Percentiles rank a stretch among this genome's conserved stretches.
Evolutionary conservation across 2,888 invertebrate species (phyloP).

Genomic region (Elegia similella): DNA sequence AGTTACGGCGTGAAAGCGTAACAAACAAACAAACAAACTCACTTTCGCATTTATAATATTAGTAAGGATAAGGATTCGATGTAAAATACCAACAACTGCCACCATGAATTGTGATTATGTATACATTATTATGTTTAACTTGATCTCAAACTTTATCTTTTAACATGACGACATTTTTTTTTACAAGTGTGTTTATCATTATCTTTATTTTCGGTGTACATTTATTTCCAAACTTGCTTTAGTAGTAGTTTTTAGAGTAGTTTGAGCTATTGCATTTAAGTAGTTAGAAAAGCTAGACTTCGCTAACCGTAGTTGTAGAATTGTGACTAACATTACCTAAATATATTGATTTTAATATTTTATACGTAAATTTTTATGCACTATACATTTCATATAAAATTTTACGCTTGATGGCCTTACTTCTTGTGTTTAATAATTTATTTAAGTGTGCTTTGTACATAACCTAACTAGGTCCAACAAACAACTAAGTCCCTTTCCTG

Average conservation of each 20-base stretch:
- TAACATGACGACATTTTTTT: no score
- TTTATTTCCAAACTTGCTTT: not conserved
- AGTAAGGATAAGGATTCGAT: no score
- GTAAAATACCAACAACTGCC: no score
- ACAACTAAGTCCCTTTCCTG: no score
- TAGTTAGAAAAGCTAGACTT: not conserved
- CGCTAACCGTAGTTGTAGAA: not conserved
- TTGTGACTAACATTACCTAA: not conserved
- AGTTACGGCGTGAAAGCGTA: no score
- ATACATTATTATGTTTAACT: no score
- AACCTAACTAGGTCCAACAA: no score
- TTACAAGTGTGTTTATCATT: no score
- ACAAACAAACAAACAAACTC: no score
- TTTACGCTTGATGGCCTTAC: slow-evolving; percentile 26
- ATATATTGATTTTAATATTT: not conserved
- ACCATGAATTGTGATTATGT: no score
- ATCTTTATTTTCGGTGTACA: not conserved
- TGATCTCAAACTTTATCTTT: no score
- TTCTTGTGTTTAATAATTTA: slow-evolving; percentile 15
- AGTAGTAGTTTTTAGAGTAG: not conserved
- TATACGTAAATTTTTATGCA: not conserved
- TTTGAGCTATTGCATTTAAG: not conserved
- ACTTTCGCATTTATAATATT: no score
- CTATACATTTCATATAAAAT: not conserved
- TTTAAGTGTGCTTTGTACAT: not conserved